Base-by-base conservation (phyloP, 2,888 invertebrate species). In the Caenorhabditis angaria region DNA sequence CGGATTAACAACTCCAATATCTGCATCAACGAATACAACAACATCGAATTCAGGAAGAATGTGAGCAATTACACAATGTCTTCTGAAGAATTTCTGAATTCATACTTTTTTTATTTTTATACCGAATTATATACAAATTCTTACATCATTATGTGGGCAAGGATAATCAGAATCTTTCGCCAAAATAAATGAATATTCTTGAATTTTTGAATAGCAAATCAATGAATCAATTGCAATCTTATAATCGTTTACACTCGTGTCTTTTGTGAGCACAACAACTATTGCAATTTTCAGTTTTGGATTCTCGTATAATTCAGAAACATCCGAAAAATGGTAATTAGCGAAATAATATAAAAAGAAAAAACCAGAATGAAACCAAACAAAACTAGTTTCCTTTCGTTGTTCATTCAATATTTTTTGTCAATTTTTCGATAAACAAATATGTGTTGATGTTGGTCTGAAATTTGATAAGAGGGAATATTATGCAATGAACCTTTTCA, bases 1-100 rank as follows among this genome's bases (percentile, higher is more conserved):
- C 2, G 78, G 78, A 62, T 76, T 70, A 12, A 78, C 78, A 0
- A 78, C 76, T 24, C 75, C 78, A 27, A 78, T 78, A 58, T 78
- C 78, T 3, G 65, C 73, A 48, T 78, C 76, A 12, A 78, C 14
- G 41, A 73, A 76, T 18, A 78, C 32, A 8, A 73, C 27, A 35
- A 62, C 76, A 14, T 70, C 65, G 41, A 66, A 76, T 2, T 64
- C 56, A 0, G 60, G 63, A 2, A 78, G 58, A 32, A 73, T 60
- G 14, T 64, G 32, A 1, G 62, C 51, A 8, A 70, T 63, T 12
- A 76, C 66, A 56, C 78, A 78, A 55, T 78, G 78, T 4, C 78
- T 67, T 56, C 76, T 67, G 66, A 76, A 78, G 59, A 71, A 76
- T 54, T 64, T 67, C 78, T 78, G 59, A 51, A 32, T 10, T 27